Base-by-base conservation (phyloP, 2,888 invertebrate genomes). In the Serrognathus titanus region DNA sequence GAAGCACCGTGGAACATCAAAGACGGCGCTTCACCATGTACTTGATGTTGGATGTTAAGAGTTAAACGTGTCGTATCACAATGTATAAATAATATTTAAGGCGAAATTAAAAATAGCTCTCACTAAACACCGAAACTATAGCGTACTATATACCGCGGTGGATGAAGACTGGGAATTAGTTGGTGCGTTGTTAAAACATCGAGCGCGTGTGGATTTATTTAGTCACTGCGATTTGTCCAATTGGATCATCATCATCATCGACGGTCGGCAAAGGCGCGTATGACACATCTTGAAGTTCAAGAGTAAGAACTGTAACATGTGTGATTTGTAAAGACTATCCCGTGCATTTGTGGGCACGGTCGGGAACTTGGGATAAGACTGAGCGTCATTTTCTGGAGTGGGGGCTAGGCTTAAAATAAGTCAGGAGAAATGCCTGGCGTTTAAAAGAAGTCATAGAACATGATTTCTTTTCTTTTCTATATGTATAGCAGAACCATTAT, bases 401-500 rank as follows among this genome's bases (percentile, higher is more conserved):
- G 63, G 64, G 61, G 58, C 57, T 52, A 51, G 61, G 68, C 71
- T 69, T 68, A 71, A 71, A 71, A 71, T 71, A 71, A 71, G 68
- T 67, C 68, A 58, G 62, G 66, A 63, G 63, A 65, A 53, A 66
- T 65, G 64, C 67, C 64, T 60, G 63, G 60, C 60, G 60, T 55
- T 58, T 53, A 53, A 43, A 16, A 43, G 43, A 43, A 43, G 43
- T 43, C 43, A 11, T 16, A 43, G 20, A 43, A 43, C 43, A 20
- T 20, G 12, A 11, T 43, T 43, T 43, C 20, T 43, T 11, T 11
- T 43, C 9, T 31, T 31, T 31, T 31, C 24, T 31, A 6, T 20
- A 3, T 7, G 5, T 7, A 31, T 7, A 31, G 2, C 24, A 5
- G 24, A 7, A 6, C 24, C 4, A 31, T 31, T 31, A 31, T 39